Base-by-base conservation (phyloP, 2,797 vertebrate species). In the Melanogrammus aeglefinus region DNA sequence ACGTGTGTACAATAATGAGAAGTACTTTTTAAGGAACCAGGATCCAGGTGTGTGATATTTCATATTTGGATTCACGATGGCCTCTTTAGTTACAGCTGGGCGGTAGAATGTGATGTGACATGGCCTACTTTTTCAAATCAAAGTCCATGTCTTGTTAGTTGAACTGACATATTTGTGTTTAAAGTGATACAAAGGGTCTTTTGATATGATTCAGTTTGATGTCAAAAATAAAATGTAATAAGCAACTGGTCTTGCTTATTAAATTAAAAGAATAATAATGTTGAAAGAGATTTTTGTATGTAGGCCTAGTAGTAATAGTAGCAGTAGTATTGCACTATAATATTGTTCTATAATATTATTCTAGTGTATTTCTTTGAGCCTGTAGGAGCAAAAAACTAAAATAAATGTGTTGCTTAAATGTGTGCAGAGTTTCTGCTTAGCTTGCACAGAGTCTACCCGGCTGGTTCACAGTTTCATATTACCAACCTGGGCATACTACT, bases 1-100 rank as follows among this genome's bases (percentile, higher is more conserved):
- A 92, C 91, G 89, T 84, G 80, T 81, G 80, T 31, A 5, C 84
- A 79, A 73, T 73, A 66, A 76, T 75, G 82, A 69, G 63, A 27
- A 27, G 76, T 41, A 78, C 81, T 80, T 82, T 81, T 77, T 51
- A 83, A 84, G 73, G 51, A 27, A 69, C n/a, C 57, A 69, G 63
- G 63, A 69, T 27, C 63, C 63, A 27, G 63, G 63, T 69, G 7
- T 69, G n/a, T 24, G 12, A 27, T 69, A 27, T 24, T 69, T 24
- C 4, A 27, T 69, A 27, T 24, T 69, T 69, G 63, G 21, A 10
- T n/a, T n/a, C n/a, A n/a, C 57, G 5, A 9, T 24, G 57, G n/a
- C 2, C 24, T 9, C 9, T 3, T 69, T 51, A 8, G 24, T 10
- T 69, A 13, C 63, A 69, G 63, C 63, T 69, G n/a, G 63, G 9